phyloP scores from a whole-genome alignment of 2,888 invertebrate genomes.

The Andrena trimmerana region DNA sequence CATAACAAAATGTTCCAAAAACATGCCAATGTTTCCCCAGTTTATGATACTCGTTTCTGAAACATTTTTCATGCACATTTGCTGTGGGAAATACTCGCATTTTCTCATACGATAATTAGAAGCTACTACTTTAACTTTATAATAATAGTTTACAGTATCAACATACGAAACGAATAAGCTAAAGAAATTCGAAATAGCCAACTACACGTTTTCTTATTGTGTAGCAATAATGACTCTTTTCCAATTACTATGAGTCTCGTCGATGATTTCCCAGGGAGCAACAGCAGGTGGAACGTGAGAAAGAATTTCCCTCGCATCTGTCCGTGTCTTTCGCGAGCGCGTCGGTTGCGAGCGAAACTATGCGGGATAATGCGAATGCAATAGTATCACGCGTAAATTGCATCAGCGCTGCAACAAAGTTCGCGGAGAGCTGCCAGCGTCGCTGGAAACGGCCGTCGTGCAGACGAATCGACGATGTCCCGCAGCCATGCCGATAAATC shows the following conservation, averaged over 20 bases:
- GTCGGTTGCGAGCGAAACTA: constrained; percentile 17
- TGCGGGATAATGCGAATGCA: constrained; percentile 42
- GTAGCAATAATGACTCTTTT: no score
- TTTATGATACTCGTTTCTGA: no score
- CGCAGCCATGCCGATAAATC: constrained; percentile 40
- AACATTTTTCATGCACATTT: no score
- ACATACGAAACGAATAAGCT: no score
- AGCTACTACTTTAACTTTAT: no score
- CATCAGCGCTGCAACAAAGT: constrained; percentile 33
- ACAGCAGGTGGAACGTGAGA: constrained; percentile 15
- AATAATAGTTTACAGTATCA: no score
- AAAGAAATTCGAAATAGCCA: no score
- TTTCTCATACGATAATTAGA: no score
- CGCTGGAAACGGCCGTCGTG: constrained; percentile 33
- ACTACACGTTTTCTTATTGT: no score
- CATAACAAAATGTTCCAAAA: no score
- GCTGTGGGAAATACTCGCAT: no score
- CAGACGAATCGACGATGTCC: constrained; percentile 35
- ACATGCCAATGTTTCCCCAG: no score
- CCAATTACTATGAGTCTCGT: not conserved
- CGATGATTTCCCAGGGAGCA: not conserved
- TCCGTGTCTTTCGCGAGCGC: not conserved
- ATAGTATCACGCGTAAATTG: constrained; percentile 55
- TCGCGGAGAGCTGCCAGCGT: constrained; percentile 43
- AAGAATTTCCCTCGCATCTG: constrained; percentile 24